phyloP scores from a whole-genome alignment of 2,113 vertebrate species.

The Lipophrys pholis region DNA sequence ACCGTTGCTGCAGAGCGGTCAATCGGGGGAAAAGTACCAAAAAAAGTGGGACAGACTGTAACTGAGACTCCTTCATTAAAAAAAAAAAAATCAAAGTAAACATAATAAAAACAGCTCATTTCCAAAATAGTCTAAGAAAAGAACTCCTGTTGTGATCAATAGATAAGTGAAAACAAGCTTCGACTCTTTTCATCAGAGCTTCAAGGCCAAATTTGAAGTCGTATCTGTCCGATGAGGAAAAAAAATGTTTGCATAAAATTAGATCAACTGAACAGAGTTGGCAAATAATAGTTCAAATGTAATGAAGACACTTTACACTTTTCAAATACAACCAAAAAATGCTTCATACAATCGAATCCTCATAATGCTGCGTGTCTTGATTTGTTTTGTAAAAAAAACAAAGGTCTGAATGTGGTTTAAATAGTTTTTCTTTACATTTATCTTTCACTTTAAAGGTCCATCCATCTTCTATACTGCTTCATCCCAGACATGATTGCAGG shows the following conservation, averaged over 20 bases:
- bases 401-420: no score
- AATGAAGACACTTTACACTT: no score
- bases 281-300: background rate
- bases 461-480: no score
- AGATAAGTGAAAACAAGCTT: constrained; percentile 31
- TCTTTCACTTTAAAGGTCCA: no score
- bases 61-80: background rate
- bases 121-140: constrained; percentile 33
- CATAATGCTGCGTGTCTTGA: no score
- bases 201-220: constrained; percentile 38
- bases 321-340: no score
- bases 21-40: constrained; percentile 10
- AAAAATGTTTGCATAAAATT: constrained; percentile 20
- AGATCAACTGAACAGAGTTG: constrained; percentile 5
- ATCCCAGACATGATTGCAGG: no score
- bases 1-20: constrained; percentile 33
- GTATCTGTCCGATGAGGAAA: constrained; percentile 4
- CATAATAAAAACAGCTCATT: constrained; percentile 25
- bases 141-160: constrained; percentile 41
- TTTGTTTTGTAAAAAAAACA: no score
- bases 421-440: no score
- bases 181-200: constrained; percentile 39
- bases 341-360: no score
- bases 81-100: constrained; percentile 1
- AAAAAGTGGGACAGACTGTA: background rate